phyloP scores from a whole-genome alignment of 1,140 invertebrate genomes.

The Orchesella cincta region DNA sequence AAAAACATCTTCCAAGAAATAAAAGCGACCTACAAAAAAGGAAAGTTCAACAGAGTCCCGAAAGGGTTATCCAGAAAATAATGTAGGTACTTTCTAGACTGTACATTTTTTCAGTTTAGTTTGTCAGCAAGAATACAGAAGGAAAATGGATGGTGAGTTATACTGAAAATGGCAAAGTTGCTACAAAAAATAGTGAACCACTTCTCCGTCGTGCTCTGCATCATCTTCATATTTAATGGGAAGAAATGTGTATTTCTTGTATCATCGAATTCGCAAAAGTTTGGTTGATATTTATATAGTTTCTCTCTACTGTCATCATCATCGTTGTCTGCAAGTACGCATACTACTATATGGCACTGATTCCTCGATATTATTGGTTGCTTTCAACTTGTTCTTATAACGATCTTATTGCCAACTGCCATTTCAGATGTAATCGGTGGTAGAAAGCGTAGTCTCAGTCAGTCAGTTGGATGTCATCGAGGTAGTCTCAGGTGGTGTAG shows the following conservation, averaged over 20 bases:
- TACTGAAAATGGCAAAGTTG: slow-evolving; percentile 24
- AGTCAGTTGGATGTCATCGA: slow-evolving; percentile 1
- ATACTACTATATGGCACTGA: too few species aligned
- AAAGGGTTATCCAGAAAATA: not conserved
- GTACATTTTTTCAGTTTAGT: not conserved
- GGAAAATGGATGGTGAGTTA: slow-evolving; percentile 7
- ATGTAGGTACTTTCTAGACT: not conserved
- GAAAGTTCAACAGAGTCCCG: slow-evolving; percentile 4
- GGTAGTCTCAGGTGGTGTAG: not conserved
- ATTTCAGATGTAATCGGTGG: not conserved
- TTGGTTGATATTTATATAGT: too few species aligned
- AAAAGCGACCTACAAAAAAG: not conserved
- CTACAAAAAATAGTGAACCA: not conserved
- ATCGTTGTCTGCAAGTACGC: too few species aligned
- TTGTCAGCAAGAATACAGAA: not conserved
- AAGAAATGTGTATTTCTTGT: slow-evolving; percentile 9
- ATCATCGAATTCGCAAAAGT: too few species aligned
- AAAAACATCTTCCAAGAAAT: slow-evolving; percentile 18
- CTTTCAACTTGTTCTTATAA: too few species aligned
- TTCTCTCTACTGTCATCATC: too few species aligned
- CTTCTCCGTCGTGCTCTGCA: not conserved
- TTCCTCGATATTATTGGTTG: too few species aligned
- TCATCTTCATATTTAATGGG: slow-evolving; percentile 28
- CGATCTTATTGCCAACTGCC: too few species aligned
- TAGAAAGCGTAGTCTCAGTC: not conserved